Evolutionary conservation across 2,113 vertebrate species (phyloP), one percentile per base, ranked within the genome.

Genomic region (Candoia aspera): DNA sequence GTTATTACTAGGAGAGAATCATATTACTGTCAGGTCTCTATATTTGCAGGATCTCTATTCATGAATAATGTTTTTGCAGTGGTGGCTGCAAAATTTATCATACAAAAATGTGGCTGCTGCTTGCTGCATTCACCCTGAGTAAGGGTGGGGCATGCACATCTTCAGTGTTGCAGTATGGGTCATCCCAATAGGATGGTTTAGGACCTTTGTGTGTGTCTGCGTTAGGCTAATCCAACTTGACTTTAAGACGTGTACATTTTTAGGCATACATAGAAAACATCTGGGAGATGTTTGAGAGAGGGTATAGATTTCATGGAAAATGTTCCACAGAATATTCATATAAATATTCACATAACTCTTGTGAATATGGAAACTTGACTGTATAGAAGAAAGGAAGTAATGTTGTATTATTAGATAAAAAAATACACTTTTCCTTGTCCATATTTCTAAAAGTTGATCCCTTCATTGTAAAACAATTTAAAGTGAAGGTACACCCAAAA

Each of bases 341-440:
- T n/a, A n/a, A n/a, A n/a, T n/a, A n/a, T n/a, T n/a, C 4, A 33
- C 15, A 33, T 33, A 68, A 68, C 4, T n/a, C n/a, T 68, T n/a
- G 29, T 73, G n/a, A 33, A 15, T n/a, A 33, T 73, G 29, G 64
- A 73, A 13, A 33, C 13, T 12, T 49, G 49, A 49, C 49, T 49
- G 49, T 49, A 17, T 54, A 53, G 89, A 90, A 93, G 17, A 88
- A 92, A 60, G 11, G 62, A 90, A 33, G 10, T 17, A 1, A 0
- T 84, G 33, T 64, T 93, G 54, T 21, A 91, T 23, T 85, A 12
- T 85, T 55, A 19, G 89, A n/a, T 54, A 68, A 62, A 62, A 29
- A 24, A 87, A 42, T 91, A 87, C 10, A 5, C 9, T 95, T 93
- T 8, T 0, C 55, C 85, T 49, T 91, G n/a, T 13, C 37, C 92